Evolutionary conservation across 1,140 invertebrate genomes (phyloP).

Genomic region (Sarcophaga bullata): DNA sequence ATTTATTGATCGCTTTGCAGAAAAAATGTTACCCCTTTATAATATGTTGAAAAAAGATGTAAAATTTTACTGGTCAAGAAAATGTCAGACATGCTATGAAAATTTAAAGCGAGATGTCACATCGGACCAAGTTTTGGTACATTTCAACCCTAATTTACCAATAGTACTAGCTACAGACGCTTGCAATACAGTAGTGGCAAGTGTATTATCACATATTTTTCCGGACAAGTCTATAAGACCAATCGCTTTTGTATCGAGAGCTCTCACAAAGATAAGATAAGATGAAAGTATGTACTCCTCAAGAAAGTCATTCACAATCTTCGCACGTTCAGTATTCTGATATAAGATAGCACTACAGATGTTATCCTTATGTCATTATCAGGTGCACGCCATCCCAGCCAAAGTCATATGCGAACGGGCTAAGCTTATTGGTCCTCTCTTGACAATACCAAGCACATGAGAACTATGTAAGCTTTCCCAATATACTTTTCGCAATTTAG

Average conservation of each 20-base stretch:
- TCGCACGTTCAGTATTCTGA: no score
- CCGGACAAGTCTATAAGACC: constrained; percentile 21
- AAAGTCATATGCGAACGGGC: no score
- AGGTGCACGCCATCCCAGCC: no score
- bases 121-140: constrained; percentile 40
- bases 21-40: constrained; percentile 46
- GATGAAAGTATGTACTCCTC: no score
- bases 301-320: no score
- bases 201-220: constrained; percentile 41
- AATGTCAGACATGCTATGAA: constrained; percentile 49
- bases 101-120: constrained; percentile 48
- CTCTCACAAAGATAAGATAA: constrained; percentile 43
- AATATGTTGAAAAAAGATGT: constrained; percentile 48
- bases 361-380: constrained; percentile 33
- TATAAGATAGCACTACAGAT: no score
- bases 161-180: constrained; percentile 46
- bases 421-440: no score
- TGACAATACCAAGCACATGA: constrained; percentile 36
- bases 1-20: constrained; percentile 24
- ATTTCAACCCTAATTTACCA: constrained; percentile 43
- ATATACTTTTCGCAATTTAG: constrained; percentile 45
- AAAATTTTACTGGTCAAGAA: constrained; percentile 51
- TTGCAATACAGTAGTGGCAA: constrained; percentile 42
- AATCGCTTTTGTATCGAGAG: constrained; percentile 45
- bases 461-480: constrained; percentile 61